phyloP scores from a whole-genome alignment of 2,888 invertebrate species.

The Nemapogon koenigi region DNA sequence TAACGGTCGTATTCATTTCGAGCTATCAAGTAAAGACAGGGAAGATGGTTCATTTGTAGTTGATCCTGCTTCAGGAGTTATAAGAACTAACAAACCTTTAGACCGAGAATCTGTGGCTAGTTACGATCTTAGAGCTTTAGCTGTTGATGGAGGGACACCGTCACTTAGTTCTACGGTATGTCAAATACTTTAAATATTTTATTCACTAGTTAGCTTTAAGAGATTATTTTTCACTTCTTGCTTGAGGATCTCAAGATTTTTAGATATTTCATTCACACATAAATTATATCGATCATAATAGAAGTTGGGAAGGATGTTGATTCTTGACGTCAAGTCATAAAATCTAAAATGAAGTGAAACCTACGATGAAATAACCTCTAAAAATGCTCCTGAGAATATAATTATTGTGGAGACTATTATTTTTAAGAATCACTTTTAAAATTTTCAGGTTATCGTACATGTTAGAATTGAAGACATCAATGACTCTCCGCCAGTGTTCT shows the following conservation, averaged over 20 bases:
- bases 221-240: neutral
- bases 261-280: too few relatives aligned
- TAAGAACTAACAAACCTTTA: conserved; percentile 86
- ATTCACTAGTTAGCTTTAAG: neutral
- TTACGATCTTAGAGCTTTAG: conserved; percentile 86
- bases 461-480: conserved; percentile 89
- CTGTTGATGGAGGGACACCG: conserved; percentile 89
- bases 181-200: too few relatives aligned
- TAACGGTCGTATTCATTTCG: conserved; percentile 87
- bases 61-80: conserved; percentile 90
- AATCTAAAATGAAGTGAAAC: too few relatives aligned
- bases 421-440: neutral
- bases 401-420: too few relatives aligned
- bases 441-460: conserved; percentile 70
- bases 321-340: too few relatives aligned
- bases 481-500: conserved; percentile 89
- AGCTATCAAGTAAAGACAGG: conserved; percentile 72
- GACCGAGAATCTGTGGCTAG: conserved; percentile 90
- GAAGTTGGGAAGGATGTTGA: too few relatives aligned
- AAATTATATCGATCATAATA: too few relatives aligned
- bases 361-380: too few relatives aligned
- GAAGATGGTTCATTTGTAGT: conserved; percentile 92
- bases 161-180: conserved; percentile 68
- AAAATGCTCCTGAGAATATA: too few relatives aligned
- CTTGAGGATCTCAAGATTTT: neutral